These are phyloP conservation scores for Athene noctua DNA, from an alignment of 2,113 vertebrate species.

Conservation along the genomic window DNA sequence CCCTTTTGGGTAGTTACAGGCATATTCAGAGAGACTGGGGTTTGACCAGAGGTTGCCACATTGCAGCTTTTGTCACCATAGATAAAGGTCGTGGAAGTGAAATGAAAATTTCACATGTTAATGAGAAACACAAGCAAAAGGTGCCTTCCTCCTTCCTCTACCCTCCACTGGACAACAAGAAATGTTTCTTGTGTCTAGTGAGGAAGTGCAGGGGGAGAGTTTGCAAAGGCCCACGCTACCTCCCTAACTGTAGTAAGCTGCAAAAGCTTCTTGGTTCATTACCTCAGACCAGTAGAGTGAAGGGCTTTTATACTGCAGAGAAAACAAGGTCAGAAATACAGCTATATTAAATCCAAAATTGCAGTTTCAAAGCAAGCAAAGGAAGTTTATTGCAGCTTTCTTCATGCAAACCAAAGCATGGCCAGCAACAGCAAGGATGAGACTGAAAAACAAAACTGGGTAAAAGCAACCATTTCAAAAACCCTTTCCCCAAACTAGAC, in stretches of 20 bases:
- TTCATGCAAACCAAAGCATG: constrained; percentile 3
- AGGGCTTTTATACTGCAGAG: not conserved
- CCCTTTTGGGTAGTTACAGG: not conserved
- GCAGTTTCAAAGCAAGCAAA: not conserved
- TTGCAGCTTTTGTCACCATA: not conserved
- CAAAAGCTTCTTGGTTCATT: not conserved
- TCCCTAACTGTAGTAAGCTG: not conserved
- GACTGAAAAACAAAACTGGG: not conserved
- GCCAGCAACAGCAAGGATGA: not conserved
- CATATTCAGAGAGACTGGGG: not conserved
- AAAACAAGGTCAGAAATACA: not conserved
- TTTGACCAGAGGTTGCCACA: not conserved
- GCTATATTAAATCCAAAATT: not conserved
- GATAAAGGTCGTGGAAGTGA: not conserved
- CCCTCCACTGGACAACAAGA: not conserved
- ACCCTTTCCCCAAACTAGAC: not conserved
- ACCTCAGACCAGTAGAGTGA: not conserved
- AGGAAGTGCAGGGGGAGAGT: not conserved
- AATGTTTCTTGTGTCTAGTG: not conserved
- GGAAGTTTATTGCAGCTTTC: constrained; percentile 50
- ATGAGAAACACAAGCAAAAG: not conserved
- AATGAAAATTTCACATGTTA: not conserved
- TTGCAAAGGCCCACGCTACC: not conserved
- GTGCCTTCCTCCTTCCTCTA: not conserved
- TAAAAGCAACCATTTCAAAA: not conserved